Evolutionary conservation across 2,113 vertebrate species (phyloP), one percentile per base, ranked within the genome.

Genomic region (Odobenus rosmarus): DNA sequence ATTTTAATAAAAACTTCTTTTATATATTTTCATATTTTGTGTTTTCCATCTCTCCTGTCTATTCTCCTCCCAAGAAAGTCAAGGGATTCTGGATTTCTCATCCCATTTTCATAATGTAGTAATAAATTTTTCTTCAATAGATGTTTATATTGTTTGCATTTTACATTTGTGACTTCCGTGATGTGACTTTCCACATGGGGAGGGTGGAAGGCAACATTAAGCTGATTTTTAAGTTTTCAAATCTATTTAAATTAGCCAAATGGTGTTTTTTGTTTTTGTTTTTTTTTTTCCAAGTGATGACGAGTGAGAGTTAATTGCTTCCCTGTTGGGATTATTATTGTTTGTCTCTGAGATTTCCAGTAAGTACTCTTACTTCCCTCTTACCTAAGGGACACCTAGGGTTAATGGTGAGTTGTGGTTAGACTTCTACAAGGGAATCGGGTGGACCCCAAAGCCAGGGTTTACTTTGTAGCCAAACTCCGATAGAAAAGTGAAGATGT

Each of bases 161-260:
- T 90, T 81, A 90, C n/a, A 55, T 64, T 46, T 94, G 49, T 64
- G n/a, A 71, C 82, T 92, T 69, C 33, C 55, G 91, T 36, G 12
- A 64, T 11, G 31, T 42, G 64, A 69, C 2, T 74, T 84, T 90
- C 36, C 42, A 39, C 19, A 71, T 19, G 23, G 42, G 2, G 42
- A 62, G 31, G 16, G 55, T 26, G 5, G 8, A 90, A 6, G 67
- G 13, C 53, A 96, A 1, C 14, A 42, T 92, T 64, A 89, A 64
- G 53, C 51, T 67, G 72, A 97, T 86, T 69, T 81, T 89, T 86
- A 85, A 88, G 19, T 92, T 87, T 96, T 23, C 18, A 49, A 89
- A 92, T 53, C 16, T 90, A 57, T 55, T 85, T 76, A 88, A 96
- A 83, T 97, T 91, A 91, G 51, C 33, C 24, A 96, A 93, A 55